Percentiles rank a stretch among this genome's conserved stretches.
phyloP scores from a whole-genome alignment of 2,113 vertebrate genomes.

The Sporophila hypoxantha region DNA sequence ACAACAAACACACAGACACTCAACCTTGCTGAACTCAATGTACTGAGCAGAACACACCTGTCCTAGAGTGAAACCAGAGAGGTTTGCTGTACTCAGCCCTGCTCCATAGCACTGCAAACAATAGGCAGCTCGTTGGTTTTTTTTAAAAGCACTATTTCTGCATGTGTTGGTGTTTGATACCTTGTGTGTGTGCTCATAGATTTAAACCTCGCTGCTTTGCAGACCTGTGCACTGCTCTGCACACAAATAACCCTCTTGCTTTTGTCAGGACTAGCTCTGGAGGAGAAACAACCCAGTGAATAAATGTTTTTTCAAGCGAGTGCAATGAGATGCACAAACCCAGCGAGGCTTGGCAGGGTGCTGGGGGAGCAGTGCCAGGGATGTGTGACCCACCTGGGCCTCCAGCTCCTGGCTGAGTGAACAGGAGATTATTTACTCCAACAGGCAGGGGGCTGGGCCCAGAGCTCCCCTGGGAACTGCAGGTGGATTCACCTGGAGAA shows the following conservation, averaged over 20 bases:
- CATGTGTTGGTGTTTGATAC: not conserved
- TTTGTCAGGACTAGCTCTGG: not conserved
- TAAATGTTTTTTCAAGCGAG: not conserved
- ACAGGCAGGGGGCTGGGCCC: not conserved
- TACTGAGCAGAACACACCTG: not conserved
- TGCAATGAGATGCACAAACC: fast-evolving
- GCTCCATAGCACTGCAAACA: not conserved
- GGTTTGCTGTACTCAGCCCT: not conserved
- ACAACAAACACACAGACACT: not conserved
- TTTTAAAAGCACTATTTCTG: not conserved
- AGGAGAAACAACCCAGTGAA: not conserved
- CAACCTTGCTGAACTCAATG: not conserved
- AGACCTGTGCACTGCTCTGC: not conserved
- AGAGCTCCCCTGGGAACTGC: not conserved
- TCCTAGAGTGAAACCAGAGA: fast-evolving
- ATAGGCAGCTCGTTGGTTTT: not conserved
- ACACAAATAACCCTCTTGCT: not conserved
- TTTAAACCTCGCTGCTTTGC: not conserved
- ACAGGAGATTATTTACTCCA: not conserved
- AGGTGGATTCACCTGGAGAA: not conserved
- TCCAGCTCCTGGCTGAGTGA: not conserved
- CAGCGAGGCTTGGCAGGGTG: not conserved
- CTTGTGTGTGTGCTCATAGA: not conserved
- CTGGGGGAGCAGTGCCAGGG: not conserved
- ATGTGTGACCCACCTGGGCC: not conserved